Conservation (phyloP, 2,113 vertebrate genomes). For the Saimiri boliviensis region DNA sequence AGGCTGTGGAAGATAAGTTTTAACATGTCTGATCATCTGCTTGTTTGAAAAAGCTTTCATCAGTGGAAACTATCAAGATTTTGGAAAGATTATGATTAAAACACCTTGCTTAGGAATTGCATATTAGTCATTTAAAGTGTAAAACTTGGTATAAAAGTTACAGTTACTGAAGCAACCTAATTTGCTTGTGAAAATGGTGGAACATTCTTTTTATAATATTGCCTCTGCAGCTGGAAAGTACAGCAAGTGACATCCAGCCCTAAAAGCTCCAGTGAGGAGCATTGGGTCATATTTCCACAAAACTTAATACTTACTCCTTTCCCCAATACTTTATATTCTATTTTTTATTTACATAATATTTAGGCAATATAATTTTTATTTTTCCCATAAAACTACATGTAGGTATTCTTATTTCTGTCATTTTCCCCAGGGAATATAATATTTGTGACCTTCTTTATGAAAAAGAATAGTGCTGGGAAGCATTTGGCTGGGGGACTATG, state of each 20-base stretch:
- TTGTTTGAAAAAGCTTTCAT: background rate
- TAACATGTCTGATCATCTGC: background rate
- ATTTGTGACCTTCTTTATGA: constrained; percentile 13
- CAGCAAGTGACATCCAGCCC: background rate
- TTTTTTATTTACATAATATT: background rate
- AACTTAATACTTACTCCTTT: background rate
- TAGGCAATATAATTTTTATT: background rate
- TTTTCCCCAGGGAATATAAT: background rate
- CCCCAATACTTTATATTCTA: background rate
- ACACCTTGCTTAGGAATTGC: background rate
- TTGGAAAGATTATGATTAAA: background rate
- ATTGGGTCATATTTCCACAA: background rate
- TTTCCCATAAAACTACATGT: background rate
- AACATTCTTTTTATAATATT: background rate
- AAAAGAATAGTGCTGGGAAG: background rate
- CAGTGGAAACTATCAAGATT: background rate
- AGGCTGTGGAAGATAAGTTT: background rate
- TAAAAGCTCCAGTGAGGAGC: background rate
- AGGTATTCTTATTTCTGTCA: background rate
- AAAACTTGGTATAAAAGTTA: background rate
- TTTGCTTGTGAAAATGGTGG: background rate
- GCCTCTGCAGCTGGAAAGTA: background rate
- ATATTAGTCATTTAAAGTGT: background rate
- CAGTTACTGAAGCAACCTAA: background rate
- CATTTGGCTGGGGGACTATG: background rate